Base-by-base conservation (phyloP, 2,797 vertebrate species). In the Melanotaenia parkinsoni region DNA sequence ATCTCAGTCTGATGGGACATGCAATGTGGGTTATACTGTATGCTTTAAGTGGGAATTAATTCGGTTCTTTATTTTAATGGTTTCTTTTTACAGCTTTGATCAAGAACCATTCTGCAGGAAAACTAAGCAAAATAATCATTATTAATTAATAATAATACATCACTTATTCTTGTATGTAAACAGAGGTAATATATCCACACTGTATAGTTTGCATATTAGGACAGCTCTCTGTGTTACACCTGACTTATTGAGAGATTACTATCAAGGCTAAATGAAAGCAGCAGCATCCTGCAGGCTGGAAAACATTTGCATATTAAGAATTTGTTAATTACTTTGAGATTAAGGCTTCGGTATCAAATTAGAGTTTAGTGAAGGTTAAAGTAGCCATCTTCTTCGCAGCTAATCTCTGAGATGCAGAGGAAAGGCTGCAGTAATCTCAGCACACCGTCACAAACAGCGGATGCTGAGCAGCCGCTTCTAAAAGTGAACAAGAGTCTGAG, bases 301-400 rank as follows among this genome's bases (percentile, higher is more conserved):
- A 59, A 0, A 65, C 68, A 77, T 82, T 80, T 77, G 60, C 71
- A 77, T 78, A 82, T 81, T 80, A 79, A 72, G 56, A 80, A 77
- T 85, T 80, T 79, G 72, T 86, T 89, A 86, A 89, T 90, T 88
- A 83, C 83, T 81, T 76, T 83, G 37, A 74, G 78, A 87, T 89
- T 77, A 84, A 84, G 78, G 75, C 80, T 67, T 62, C 63, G 78
- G 70, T 72, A 84, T 84, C 72, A 81, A 79, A 85, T 84, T 62
- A 76, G 58, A 61, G 76, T 79, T 67, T 63, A 58, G 62, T 32
- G 63, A 82, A 79, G 76, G 74, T 86, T 86, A 78, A 86, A 72
- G 22, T 76, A 83, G 70, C 74, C 77, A 72, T 80, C 50, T 69
- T 82, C 72, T 74, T 63, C 14, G 0, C 32, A 50, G 72, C 76